Percentiles rank a stretch among this genome's conserved stretches.
Conservation (phyloP, 1,140 invertebrate genomes). For the Brachionus manjavacas region DNA sequence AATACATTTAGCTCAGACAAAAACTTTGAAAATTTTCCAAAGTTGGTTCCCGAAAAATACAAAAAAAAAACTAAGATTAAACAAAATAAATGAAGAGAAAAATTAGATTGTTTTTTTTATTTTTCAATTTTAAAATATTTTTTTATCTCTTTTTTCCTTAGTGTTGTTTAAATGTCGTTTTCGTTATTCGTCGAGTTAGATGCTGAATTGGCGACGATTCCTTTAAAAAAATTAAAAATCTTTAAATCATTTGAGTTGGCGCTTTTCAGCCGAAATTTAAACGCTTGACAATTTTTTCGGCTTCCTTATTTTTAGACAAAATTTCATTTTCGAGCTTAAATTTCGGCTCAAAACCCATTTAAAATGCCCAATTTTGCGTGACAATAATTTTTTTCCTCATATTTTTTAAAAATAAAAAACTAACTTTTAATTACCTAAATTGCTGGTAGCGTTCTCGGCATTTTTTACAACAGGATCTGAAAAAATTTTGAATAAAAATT, state of each 20-base stretch:
- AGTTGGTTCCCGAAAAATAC: neutral
- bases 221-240: neutral
- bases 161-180: conserved; percentile 22
- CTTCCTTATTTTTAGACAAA: neutral
- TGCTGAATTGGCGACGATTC: conserved; percentile 2
- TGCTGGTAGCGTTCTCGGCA: neutral
- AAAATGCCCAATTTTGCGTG: too few relatives aligned
- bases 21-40: neutral
- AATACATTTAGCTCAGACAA: conserved; percentile 3
- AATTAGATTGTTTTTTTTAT: conserved; percentile 13
- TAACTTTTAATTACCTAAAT: conserved; percentile 24
- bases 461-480: conserved; percentile 35
- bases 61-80: neutral
- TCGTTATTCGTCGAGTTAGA: conserved; percentile 32
- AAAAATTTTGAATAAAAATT: neutral
- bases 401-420: neutral
- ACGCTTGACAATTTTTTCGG: neutral
- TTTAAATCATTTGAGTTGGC: neutral
- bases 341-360: too few relatives aligned
- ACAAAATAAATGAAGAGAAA: neutral
- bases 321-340: neutral
- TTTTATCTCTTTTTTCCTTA: neutral
- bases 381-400: neutral
- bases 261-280: neutral
- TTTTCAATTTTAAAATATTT: neutral